Evolutionary conservation across 2,113 vertebrate species (phyloP).

Genomic region (Ceuthmochares aereus): DNA sequence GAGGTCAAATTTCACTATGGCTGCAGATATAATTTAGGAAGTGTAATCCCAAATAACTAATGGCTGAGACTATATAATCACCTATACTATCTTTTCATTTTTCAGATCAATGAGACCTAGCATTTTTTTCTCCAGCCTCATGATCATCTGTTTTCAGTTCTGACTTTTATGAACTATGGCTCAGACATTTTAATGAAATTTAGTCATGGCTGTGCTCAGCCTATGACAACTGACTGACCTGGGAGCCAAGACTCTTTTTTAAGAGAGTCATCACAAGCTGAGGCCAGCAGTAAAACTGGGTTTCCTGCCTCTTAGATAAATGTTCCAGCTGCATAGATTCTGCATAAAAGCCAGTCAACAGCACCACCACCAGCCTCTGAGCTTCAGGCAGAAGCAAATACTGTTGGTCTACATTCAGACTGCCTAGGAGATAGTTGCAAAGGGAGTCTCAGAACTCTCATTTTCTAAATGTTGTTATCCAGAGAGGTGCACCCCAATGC

Average conservation of each 20-base stretch:
- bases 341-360: not conserved
- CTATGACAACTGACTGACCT: not conserved
- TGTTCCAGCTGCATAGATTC: not conserved
- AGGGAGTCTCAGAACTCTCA: not conserved
- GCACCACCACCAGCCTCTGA: not conserved
- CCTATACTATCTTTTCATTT: not conserved
- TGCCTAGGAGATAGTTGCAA: not conserved
- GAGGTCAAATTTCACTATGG: not conserved
- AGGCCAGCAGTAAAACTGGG: not conserved
- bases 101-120: conserved; percentile 26
- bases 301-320: not conserved
- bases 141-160: conserved; percentile 51
- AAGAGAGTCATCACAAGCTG: not conserved
- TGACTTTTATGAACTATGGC: conserved; percentile 36
- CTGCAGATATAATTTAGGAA: not conserved
- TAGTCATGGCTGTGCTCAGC: conserved; percentile 37
- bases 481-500: not conserved
- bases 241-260: not conserved
- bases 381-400: not conserved
- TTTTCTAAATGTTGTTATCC: not conserved
- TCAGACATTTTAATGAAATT: conserved; percentile 58
- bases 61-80: not conserved
- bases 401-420: accelerated
- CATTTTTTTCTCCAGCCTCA: not conserved
- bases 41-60: not conserved